Evolutionary conservation across 2,113 vertebrate species (phyloP), one percentile per base, ranked within the genome.

Genomic region (Myotis yumanensis): DNA sequence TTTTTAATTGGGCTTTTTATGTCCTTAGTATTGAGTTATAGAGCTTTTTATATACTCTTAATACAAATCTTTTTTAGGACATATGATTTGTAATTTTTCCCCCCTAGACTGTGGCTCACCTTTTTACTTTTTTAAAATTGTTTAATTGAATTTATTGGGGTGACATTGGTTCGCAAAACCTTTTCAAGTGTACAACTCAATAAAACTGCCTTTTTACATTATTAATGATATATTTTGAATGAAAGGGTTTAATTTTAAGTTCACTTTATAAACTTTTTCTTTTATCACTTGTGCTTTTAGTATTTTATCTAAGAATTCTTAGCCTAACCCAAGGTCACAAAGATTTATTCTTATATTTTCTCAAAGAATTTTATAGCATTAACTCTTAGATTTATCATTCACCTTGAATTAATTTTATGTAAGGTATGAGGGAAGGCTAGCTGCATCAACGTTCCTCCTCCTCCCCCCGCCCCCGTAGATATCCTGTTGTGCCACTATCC

Each of bases 191-290:
- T 66, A 66, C 30, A 66, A 32, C 28, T 66, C 62, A 66, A 32
- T 32, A 30, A 66, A 66, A 32, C 62, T 91, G 30, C 23, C 6
- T 77, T 94, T 85, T 35, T 72, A 72, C 16, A 66, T 75, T 71
- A 66, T 83, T 59, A 91, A 88, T 7, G 37, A 7, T 62, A 52
- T 82, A n/a, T 82, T 94, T 89, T 8, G 22, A 94, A 12, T 57
- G 30, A 54, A 82, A 93, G 72, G 4, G 7, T 57, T 94, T 81
- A 35, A 75, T 28, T 66, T 86, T 90, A 85, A 57, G 59, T 48
- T 91, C 22, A 77, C 11, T 23, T 85, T 48, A 25, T 22, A 30
- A 40, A 22, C 8, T 89, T 85, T 94, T 51, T 48, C 28, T 83
- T 87, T 84, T 35, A 66, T 66, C 69, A 23, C 4, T 90, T 37